Conservation (phyloP, 2,113 vertebrate species). For the human (Homo sapiens) region GRCh38 chr2:42045501-42046000, state of each 20-base stretch:
- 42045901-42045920: slow-evolving; percentile 62
- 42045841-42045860: background rate
- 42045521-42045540: background rate
- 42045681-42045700: slow-evolving; percentile 64
- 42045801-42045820: slow-evolving; percentile 6
- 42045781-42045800: slow-evolving; percentile 58
- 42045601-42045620: background rate
- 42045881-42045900: background rate
- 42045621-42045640: slow-evolving; percentile 29
- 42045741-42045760: slow-evolving; percentile 76
- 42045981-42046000: background rate
- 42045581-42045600: background rate
- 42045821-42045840: background rate
- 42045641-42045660: slow-evolving; percentile 46
- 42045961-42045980: background rate
- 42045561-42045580: background rate
- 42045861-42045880: slow-evolving; percentile 28
- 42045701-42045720: slow-evolving; percentile 62
- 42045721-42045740: slow-evolving; percentile 71
- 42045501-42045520: background rate
- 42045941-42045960: slow-evolving; percentile 56
- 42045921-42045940: slow-evolving; percentile 42
- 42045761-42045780: slow-evolving; percentile 69
- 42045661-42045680: slow-evolving; percentile 54
- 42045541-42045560: background rate